A percentile compares a stretch with the other conserved stretches of the same genome.
These are phyloP conservation scores for Neolamprologus hecqui DNA, from an alignment of 2,113 vertebrate species.

Conservation along the genomic window DNA sequence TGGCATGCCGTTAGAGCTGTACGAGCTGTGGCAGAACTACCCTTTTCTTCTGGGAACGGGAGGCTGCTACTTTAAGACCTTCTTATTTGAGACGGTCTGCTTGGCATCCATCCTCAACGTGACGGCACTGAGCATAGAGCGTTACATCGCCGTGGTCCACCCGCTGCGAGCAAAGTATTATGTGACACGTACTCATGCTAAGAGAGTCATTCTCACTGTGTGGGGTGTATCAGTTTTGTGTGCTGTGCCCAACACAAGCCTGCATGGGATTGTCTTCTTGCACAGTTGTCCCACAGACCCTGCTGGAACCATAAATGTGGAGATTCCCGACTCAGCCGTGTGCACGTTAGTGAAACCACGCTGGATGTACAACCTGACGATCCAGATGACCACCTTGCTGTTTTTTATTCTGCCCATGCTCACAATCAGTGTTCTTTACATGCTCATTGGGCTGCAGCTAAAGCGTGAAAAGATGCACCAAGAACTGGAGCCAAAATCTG, in stretches of 20 bases:
- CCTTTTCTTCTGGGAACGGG: conserved; percentile 81
- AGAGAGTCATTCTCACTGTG: conserved; percentile 76
- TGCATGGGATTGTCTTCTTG: conserved; percentile 79
- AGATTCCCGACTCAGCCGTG: conserved; percentile 71
- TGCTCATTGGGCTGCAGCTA: conserved; percentile 84
- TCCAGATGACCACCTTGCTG: conserved; percentile 82
- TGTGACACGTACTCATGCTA: conserved; percentile 81
- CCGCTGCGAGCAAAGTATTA: conserved; percentile 85
- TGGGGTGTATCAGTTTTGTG: conserved; percentile 82
- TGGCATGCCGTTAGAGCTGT: conserved; percentile 91
- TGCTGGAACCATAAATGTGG: neutral
- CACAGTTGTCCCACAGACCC: conserved; percentile 29
- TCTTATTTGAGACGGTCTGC: conserved; percentile 89
- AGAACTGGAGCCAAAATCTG: conserved; percentile 55
- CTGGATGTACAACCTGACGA: conserved; percentile 82
- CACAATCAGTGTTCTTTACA: conserved; percentile 83
- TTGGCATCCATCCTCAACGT: conserved; percentile 91
- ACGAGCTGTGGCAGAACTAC: conserved; percentile 90
- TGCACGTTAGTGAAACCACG: conserved; percentile 77
- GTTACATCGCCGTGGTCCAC: conserved; percentile 89
- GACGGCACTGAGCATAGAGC: conserved; percentile 86
- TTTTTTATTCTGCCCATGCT: conserved; percentile 92
- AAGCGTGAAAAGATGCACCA: conserved; percentile 76
- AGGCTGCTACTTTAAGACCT: conserved; percentile 86
- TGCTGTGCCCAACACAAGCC: conserved; percentile 88